These are phyloP conservation scores for Novumbra hubbsi DNA, from an alignment of 2,797 vertebrate species.

Conservation along the genomic window DNA sequence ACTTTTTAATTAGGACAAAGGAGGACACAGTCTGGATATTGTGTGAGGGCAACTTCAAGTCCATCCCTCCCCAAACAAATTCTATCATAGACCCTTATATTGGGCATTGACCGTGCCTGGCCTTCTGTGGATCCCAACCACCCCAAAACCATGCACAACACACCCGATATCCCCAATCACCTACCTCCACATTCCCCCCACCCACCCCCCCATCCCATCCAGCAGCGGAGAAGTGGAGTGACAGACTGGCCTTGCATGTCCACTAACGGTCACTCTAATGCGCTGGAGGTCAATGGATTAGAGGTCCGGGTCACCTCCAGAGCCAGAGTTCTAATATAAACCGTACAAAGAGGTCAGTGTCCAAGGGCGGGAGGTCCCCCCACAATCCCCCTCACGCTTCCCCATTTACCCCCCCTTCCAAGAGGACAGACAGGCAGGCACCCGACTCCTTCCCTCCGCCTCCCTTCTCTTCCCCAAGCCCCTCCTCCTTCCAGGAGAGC, in stretches of 20 bases:
- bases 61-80: conserved; percentile 17
- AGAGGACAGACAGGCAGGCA: conserved; percentile 6
- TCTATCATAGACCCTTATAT: conserved; percentile 31
- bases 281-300: conserved; percentile 77
- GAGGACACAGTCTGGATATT: conserved; percentile 6
- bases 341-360: conserved; percentile 74
- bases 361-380: conserved; percentile 56
- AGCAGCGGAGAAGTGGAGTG: conserved; percentile 33
- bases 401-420: background rate
- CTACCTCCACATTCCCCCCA: conserved; percentile 17
- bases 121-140: conserved; percentile 30
- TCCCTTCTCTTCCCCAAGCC: conserved; percentile 21
- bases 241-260: conserved; percentile 70
- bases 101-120: conserved; percentile 29
- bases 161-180: conserved; percentile 33
- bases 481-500: conserved; percentile 36
- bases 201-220: conserved; percentile 25
- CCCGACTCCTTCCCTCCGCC: background rate
- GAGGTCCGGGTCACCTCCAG: conserved; percentile 68
- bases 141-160: conserved; percentile 30
- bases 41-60: conserved; percentile 13
- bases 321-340: conserved; percentile 69
- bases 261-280: conserved; percentile 77
- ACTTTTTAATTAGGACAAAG: background rate
- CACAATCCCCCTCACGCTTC: conserved; percentile 36